A percentile compares a stretch with the other conserved stretches of the same genome.
phyloP scores from a whole-genome alignment of 1,140 invertebrate species.

The Dolichoris vasculosae region DNA sequence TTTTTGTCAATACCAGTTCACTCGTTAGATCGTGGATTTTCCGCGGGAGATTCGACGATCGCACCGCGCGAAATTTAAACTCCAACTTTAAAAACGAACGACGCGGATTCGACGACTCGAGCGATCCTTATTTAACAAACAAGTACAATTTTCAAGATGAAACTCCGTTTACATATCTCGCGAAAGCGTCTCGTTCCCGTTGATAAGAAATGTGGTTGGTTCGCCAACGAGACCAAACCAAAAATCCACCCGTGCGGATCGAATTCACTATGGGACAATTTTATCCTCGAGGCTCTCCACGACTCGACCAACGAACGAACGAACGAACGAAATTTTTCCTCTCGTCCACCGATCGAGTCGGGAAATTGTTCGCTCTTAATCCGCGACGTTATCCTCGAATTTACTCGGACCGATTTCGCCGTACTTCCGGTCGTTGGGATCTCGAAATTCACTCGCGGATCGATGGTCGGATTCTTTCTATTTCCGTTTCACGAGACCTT shows the following conservation, averaged over 20 bases:
- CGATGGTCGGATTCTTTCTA: neutral
- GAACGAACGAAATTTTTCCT: too few relatives aligned
- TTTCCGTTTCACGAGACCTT: neutral
- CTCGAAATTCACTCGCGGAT: neutral
- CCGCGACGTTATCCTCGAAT: neutral
- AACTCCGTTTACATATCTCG: neutral
- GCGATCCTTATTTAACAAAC: too few relatives aligned
- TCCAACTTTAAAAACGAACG: too few relatives aligned
- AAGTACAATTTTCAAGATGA: neutral
- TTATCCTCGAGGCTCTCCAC: too few relatives aligned
- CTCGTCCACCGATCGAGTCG: too few relatives aligned
- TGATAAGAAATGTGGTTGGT: too few relatives aligned
- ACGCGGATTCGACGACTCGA: too few relatives aligned
- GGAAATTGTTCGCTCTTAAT: neutral
- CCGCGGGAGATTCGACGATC: neutral
- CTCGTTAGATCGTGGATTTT: neutral
- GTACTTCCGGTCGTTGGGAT: neutral
- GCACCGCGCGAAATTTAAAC: neutral
- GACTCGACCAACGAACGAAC: too few relatives aligned
- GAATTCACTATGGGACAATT: too few relatives aligned
- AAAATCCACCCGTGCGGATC: too few relatives aligned
- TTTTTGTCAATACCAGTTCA: neutral
- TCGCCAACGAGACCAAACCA: too few relatives aligned
- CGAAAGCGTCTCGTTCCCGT: neutral
- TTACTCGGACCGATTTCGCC: neutral